Evolutionary conservation across 2,888 invertebrate genomes (phyloP), one percentile per base, ranked within the genome.

Genomic region (Acleris sparsana): DNA sequence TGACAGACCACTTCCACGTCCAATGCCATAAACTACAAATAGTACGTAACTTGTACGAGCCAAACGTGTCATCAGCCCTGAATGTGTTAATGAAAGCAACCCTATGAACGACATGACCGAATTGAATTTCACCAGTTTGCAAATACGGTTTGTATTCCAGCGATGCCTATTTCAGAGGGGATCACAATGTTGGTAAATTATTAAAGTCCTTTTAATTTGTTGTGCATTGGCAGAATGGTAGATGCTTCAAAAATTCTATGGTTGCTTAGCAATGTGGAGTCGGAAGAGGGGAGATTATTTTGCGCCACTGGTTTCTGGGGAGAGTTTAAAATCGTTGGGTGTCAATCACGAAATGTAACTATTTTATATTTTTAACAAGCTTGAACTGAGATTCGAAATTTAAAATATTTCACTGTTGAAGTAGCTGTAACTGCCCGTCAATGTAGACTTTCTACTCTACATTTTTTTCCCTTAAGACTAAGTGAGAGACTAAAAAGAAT

Each of bases 1-100:
- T 83, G 80, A 82, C 81, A 75, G 75, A 79, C 76, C 79, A 75
- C 77, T 78, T 83, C 17, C 16, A 17, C 17, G n/a, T 39, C 13
- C 39, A 39, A 13, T 39, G 39, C 39, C 39, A 13, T 0, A 3
- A 13, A 39, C 39, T 13, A 13, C 39, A 4, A 39, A 39, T 39
- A 39, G 11, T 39, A 39, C 9, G 39, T 1, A 13, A 39, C 39
- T 39, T 39, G 39, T 39, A 39, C 13, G 4, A 1, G 39, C 1
- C 2, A 39, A 39, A 13, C 39, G 39, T 39, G 39, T 39, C 39
- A 11, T 3, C 39, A 39, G 39, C 4, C 3, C 39, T 13, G 13
- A 39, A 39, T 39, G 39, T 13, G 39, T 39, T 78, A 79, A 81
- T 80, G 78, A 78, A 83, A 83, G 80, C 80, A 75, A 65, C 62